These are phyloP conservation scores for Engystomops pustulosus DNA, from an alignment of 2,113 vertebrate genomes.

Conservation along the genomic window DNA sequence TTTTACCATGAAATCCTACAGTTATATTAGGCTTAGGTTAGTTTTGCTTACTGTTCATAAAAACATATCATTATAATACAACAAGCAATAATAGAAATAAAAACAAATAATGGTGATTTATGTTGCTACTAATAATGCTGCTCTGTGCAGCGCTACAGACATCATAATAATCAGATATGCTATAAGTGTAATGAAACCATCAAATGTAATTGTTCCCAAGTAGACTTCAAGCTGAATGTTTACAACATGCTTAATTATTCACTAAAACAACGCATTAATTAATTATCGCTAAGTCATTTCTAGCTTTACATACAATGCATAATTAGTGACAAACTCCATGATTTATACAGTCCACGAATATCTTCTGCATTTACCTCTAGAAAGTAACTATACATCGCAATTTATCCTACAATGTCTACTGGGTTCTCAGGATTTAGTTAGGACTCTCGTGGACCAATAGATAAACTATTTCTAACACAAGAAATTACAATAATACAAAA, in stretches of 20 bases:
- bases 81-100: background rate
- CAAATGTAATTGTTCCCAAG: constrained; percentile 9
- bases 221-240: background rate
- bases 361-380: background rate
- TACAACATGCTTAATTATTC: background rate
- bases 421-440: no score
- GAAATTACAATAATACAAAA: no score
- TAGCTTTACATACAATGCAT: background rate
- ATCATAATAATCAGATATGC: background rate
- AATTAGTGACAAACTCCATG: background rate
- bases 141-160: background rate
- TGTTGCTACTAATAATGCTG: background rate
- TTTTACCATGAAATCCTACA: no score
- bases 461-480: no score
- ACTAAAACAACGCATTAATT: constrained; percentile 15
- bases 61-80: no score
- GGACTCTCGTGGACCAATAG: no score
- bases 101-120: background rate
- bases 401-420: no score
- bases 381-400: background rate
- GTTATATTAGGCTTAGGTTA: no score
- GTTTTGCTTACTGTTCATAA: no score
- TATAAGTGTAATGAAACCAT: background rate
- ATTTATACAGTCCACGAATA: no score
- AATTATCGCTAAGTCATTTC: background rate